Base-by-base conservation (phyloP, 2,797 vertebrate genomes). In the Lemur catta region DNA sequence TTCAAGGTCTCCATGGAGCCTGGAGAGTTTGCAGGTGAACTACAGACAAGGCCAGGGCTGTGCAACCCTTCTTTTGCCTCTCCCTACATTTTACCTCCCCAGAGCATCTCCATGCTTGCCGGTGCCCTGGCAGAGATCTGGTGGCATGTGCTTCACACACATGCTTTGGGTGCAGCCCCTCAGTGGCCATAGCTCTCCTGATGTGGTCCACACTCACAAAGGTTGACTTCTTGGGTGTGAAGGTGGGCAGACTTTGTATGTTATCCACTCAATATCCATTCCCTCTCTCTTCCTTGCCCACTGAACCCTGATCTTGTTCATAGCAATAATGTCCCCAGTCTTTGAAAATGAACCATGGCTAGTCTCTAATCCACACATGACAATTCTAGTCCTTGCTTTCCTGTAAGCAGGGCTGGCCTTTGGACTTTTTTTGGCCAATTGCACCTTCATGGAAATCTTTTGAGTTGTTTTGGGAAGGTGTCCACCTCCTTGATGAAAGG, bases 11-110 rank as follows among this genome's bases (percentile, higher is more conserved):
- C 78, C 43, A 22, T 15, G 63, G 84, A 43, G 26, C 38, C 28
- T 61, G 75, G 41, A 81, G 11, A 15, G 10, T 43, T 13, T 52
- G 22, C 41, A 13, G 57, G 46, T 63, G 14, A 95, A 52, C 28
- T 57, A 1, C 20, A 76, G n/a, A 43, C 11, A n/a, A 89, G 43
- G 38, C 13, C 38, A 74, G 1, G 30, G 0, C 18, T 74, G 13
- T 26, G 11, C 7, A 43, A 2, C 0, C 15, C 3, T 43, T 61
- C 55, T 24, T 28, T 65, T 11, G 0, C 26, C 33, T 35, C n/a
- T 55, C 5, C 12, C 28, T 18, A 24, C 6, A n/a, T 72, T 48
- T 79, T 24, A 46, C 65, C n/a, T 57, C 11, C 22, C 13, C 26
- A 22, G 28, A 67, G 41, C 52, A 79, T 78, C 43, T 74, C 6